These are phyloP conservation scores for Erpornis zantholeuca DNA, from an alignment of 2,113 vertebrate species.

Conservation along the genomic window DNA sequence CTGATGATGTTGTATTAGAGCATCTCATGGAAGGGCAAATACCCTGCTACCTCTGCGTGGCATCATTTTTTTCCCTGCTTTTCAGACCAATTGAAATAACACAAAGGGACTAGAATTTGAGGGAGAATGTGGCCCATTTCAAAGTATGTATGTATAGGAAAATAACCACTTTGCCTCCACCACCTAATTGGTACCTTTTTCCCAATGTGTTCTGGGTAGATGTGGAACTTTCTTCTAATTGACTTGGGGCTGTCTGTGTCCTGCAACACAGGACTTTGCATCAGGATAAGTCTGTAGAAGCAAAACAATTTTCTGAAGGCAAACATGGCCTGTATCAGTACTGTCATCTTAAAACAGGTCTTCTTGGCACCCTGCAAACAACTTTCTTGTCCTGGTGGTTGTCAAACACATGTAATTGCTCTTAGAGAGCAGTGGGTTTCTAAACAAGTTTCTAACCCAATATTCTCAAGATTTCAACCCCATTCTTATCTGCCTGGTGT, in stretches of 20 bases:
- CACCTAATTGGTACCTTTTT: not conserved
- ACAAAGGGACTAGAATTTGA: not conserved
- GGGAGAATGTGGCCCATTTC: not conserved
- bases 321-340: not conserved
- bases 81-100: not conserved
- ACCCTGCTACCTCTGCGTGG: not conserved
- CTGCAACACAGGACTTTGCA: not conserved
- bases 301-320: conserved; percentile 21
- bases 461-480: not conserved
- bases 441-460: not conserved
- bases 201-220: not conserved
- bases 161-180: not conserved
- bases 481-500: not conserved
- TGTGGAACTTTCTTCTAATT: conserved; percentile 3
- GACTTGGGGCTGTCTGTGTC: not conserved
- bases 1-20: not conserved
- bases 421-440: not conserved
- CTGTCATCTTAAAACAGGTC: not conserved
- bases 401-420: not conserved
- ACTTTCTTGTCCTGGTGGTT: not conserved
- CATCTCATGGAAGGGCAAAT: not conserved
- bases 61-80: not conserved
- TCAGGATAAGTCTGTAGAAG: not conserved
- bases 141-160: not conserved
- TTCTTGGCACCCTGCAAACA: not conserved